Evolutionary conservation across 2,888 invertebrate species (phyloP), one percentile per base, ranked within the genome.

Genomic region (Pyrocoelia pectoralis): DNA sequence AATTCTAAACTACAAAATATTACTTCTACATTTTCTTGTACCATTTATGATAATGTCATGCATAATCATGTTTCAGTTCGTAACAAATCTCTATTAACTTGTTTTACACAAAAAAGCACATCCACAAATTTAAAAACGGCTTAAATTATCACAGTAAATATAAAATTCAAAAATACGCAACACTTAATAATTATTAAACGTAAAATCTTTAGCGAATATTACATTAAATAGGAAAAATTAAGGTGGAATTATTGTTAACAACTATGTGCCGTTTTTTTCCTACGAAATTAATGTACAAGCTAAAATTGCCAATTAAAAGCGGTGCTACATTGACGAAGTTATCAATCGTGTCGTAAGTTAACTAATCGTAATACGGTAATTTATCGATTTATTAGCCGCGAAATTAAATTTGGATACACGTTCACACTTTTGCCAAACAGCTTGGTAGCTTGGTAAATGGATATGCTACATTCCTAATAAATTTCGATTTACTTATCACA

Each of bases 11-110:
- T 58, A 58, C 57, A 19, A 51, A 56, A 56, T 48, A 56, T 48
- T 56, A 33, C 28, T 38, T 56, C 48, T 49, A 17, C 56, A 28
- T 50, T 33, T 51, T 51, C 41, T 58, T 58, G 57, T 58, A 58
- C 57, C 57, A 51, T 58, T 58, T 41, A 56, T 56, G 56, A 56
- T 58, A 58, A 56, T 38, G 57, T 57, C 15, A 33, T 33, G 33
- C n/a, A 54, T 43, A 46, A 46, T 46, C 46, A 17, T 17, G 2
- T 46, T 17, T 15, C 18, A 17, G 18, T 15, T 46, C 10, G 28
- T n/a, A 56, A 54, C n/a, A 29, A 46, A 29, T 28, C 4, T 15
- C 33, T 14, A 9, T 18, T 24, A 5, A 5, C 6, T 24, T 24
- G 4, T 24, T 24, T 24, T 55, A 55, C 6, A 38, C 29, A 52